phyloP scores from a whole-genome alignment of 2,888 invertebrate species.

The Drosophila birchii region DNA sequence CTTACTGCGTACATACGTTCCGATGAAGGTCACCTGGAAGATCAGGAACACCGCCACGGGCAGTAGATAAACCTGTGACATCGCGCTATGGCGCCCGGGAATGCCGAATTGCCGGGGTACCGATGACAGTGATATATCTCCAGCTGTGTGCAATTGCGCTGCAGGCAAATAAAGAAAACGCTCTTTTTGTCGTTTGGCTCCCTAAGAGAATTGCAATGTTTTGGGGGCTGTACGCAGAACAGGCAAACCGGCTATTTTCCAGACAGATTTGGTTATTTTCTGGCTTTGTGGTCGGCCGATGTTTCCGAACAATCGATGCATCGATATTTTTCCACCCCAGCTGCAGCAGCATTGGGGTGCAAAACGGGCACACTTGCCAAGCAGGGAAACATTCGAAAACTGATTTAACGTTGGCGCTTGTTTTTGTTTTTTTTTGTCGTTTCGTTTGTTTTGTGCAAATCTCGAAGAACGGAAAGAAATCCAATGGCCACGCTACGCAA shows the following conservation, averaged over 20 bases:
- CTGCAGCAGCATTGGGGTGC: no score
- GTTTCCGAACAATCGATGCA: no score
- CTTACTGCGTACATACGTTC: constrained; percentile 80
- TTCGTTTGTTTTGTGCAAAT: constrained; percentile 1
- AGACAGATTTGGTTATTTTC: neutral
- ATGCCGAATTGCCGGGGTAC: neutral
- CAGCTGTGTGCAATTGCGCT: constrained; percentile 16
- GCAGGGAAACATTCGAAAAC: constrained; percentile 8
- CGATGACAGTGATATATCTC: neutral
- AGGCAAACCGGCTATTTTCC: neutral
- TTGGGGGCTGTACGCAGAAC: neutral
- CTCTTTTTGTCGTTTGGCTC: neutral
- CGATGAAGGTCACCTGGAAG: constrained; percentile 84
- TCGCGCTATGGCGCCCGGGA: constrained; percentile 36
- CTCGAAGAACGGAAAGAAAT: neutral
- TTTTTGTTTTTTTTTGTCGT: constrained; percentile 2
- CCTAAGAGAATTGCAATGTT: constrained; percentile 4
- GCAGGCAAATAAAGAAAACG: neutral
- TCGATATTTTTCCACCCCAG: neutral
- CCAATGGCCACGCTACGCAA: constrained; percentile 45
- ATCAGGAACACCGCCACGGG: constrained; percentile 83
- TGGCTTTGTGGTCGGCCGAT: no score
- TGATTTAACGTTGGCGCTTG: constrained; percentile 12
- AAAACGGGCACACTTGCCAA: neutral
- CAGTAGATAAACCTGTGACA: constrained; percentile 83